A percentile compares a stretch with the other conserved stretches of the same genome.
These are phyloP conservation scores for Megaceryle alcyon DNA, from an alignment of 2,797 vertebrate species.

Conservation along the genomic window DNA sequence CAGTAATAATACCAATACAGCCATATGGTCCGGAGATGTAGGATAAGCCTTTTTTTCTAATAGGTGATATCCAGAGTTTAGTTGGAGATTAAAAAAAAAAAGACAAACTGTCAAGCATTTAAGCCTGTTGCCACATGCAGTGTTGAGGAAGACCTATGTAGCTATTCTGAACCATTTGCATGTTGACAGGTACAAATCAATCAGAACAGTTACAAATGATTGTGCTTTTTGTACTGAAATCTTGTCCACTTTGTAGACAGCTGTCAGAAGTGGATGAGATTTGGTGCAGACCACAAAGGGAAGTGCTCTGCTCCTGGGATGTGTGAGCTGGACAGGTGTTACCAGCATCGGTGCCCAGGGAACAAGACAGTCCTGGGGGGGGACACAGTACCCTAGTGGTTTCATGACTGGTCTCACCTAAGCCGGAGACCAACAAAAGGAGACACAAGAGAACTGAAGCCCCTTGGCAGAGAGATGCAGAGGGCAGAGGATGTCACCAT, in stretches of 20 bases:
- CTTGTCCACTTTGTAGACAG: background rate
- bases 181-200: background rate
- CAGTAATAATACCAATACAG: background rate
- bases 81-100: no score
- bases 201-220: background rate
- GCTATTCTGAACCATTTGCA: background rate
- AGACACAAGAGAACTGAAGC: background rate
- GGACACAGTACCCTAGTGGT: accelerated
- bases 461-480: background rate
- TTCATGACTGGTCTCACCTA: background rate
- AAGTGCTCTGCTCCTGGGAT: accelerated
- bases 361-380: accelerated
- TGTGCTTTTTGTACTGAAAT: background rate
- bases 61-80: background rate
- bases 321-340: background rate
- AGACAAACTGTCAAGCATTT: background rate
- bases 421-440: background rate
- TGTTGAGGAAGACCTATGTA: background rate
- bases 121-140: background rate
- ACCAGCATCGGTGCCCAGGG: accelerated
- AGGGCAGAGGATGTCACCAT: background rate
- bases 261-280: background rate
- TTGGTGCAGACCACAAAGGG: background rate
- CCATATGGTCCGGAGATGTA: background rate
- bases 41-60: constrained; percentile 1